A percentile compares a stretch with the other conserved stretches of the same genome.
Evolutionary conservation across 2,888 invertebrate species (phyloP).

Genomic region (Sarcophaga caerulescens): DNA sequence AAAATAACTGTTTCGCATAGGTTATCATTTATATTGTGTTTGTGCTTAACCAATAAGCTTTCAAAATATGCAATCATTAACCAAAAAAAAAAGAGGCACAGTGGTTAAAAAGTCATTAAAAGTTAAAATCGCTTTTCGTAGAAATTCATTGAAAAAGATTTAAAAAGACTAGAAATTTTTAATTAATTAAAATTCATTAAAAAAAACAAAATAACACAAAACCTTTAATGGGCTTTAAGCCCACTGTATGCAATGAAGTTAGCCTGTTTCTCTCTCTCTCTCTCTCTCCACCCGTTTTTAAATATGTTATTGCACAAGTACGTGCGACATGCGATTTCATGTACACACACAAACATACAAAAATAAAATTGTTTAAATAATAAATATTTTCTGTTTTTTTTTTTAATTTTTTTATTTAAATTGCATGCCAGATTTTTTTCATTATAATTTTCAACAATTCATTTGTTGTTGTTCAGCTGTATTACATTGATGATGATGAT

Average conservation of each 20-base stretch:
- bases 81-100: no score
- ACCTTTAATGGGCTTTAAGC: no score
- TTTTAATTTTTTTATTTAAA: slow-evolving; percentile 41
- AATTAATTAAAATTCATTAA: no score
- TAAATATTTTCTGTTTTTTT: not conserved
- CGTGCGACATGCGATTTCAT: slow-evolving; percentile 66
- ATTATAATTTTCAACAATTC: not conserved
- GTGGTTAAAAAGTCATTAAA: no score
- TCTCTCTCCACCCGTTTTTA: not conserved
- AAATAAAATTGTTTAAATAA: slow-evolving; percentile 24
- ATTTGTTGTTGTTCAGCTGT: slow-evolving; percentile 13
- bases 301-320: slow-evolving; percentile 65
- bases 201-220: no score
- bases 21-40: no score
- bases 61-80: no score
- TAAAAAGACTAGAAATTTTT: no score
- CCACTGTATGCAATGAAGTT: not conserved
- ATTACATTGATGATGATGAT: not conserved
- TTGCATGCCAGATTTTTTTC: slow-evolving; percentile 47
- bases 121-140: no score
- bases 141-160: no score
- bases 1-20: no score
- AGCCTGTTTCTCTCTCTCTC: slow-evolving; percentile 10
- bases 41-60: no score
- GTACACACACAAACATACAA: slow-evolving; percentile 12